These are phyloP conservation scores for Matsumurasca onukii DNA, from an alignment of 1,140 invertebrate species.

Conservation along the genomic window DNA sequence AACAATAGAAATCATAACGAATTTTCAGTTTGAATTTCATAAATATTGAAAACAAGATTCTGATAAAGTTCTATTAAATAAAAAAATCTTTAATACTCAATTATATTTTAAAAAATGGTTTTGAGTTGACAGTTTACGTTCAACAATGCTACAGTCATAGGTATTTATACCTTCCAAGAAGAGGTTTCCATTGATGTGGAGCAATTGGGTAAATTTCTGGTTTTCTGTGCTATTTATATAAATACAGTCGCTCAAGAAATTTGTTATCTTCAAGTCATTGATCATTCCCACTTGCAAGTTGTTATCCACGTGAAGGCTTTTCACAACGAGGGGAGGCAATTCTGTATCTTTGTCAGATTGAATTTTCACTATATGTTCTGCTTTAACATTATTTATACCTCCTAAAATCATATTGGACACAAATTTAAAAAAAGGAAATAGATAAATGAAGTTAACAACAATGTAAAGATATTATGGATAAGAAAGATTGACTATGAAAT, in stretches of 20 bases:
- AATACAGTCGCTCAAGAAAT: neutral
- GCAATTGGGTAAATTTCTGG: neutral
- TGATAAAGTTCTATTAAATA: neutral
- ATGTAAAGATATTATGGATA: neutral
- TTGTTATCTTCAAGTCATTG: neutral
- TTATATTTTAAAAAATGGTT: neutral
- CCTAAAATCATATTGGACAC: neutral
- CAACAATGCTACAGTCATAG: neutral
- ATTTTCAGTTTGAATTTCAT: neutral
- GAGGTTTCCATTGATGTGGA: conserved; percentile 1
- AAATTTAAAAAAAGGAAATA: neutral
- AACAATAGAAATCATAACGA: too few species aligned
- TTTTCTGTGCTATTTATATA: neutral
- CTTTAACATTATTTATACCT: neutral
- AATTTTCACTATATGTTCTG: neutral
- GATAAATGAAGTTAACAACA: neutral
- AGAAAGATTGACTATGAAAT: neutral
- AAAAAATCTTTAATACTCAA: neutral
- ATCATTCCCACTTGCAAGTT: neutral
- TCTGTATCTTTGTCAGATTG: neutral
- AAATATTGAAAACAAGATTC: neutral
- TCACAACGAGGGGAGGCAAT: neutral
- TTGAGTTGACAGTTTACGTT: neutral
- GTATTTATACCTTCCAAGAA: neutral
- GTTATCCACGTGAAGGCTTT: neutral